Percentiles rank a stretch among this genome's conserved stretches.
These are phyloP conservation scores for Catharus fuscescens DNA, from an alignment of 2,113 vertebrate species.

Conservation along the genomic window DNA sequence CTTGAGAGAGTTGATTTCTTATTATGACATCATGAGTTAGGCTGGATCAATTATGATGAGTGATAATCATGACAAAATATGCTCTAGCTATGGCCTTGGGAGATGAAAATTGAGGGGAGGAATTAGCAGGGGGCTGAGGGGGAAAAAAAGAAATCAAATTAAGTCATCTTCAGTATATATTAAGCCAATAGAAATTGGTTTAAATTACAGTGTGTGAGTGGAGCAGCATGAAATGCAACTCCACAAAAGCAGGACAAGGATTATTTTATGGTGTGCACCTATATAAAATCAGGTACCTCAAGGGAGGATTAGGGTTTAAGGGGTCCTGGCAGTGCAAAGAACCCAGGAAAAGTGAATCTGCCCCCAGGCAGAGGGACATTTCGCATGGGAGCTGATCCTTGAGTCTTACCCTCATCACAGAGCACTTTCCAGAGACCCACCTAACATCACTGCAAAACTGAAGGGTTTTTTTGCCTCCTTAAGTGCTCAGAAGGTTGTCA, in stretches of 20 bases:
- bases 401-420: fast-evolving
- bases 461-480: neutral
- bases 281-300: neutral
- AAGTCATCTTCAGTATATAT: neutral
- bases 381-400: neutral
- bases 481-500: neutral
- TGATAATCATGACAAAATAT: neutral
- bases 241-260: neutral
- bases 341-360: neutral
- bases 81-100: neutral
- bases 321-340: neutral
- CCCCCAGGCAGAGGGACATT: neutral
- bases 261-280: neutral
- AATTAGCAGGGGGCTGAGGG: neutral
- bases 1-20: neutral
- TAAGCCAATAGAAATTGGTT: neutral
- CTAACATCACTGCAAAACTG: neutral
- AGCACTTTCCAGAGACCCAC: neutral
- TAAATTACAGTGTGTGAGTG: neutral
- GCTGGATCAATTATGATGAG: neutral
- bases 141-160: neutral
- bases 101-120: neutral
- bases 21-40: neutral
- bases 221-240: neutral
- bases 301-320: neutral